These are phyloP conservation scores for Heterodera schachtii DNA, from an alignment of 1,140 invertebrate species.

Conservation along the genomic window DNA sequence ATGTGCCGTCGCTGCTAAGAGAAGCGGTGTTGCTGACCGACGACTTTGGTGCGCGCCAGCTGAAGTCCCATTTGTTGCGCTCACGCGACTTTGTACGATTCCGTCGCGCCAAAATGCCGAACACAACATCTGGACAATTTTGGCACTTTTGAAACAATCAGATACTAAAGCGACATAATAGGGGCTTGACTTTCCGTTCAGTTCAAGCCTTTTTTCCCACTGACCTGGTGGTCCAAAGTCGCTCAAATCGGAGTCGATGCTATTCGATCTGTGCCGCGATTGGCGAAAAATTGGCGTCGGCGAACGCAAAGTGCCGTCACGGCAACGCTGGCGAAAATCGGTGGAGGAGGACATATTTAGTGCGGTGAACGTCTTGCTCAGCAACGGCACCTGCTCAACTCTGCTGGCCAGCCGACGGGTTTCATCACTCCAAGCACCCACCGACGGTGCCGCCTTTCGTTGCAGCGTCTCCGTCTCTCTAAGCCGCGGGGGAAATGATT, in stretches of 20 bases:
- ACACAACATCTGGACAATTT: not conserved
- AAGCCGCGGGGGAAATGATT: not conserved
- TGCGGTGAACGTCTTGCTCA: slow-evolving; percentile 27
- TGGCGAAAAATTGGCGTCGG: slow-evolving; percentile 16
- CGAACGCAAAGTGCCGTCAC: slow-evolving; percentile 1
- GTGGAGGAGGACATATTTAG: not conserved
- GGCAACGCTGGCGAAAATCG: not conserved
- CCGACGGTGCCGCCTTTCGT: not conserved
- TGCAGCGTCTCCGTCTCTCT: not conserved
- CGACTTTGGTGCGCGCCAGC: not conserved
- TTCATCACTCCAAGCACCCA: not conserved
- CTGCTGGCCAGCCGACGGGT: not conserved
- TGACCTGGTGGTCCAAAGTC: slow-evolving; percentile 7
- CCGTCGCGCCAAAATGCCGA: not conserved
- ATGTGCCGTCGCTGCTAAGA: not conserved
- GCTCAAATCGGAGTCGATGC: slow-evolving; percentile 22
- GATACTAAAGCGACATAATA: too few relatives aligned
- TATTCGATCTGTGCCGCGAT: not conserved
- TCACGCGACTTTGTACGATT: not conserved
- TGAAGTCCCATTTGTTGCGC: slow-evolving; percentile 10
- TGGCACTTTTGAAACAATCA: too few relatives aligned
- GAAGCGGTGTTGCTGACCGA: too few relatives aligned
- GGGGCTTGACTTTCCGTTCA: too few relatives aligned
- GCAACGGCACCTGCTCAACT: not conserved
- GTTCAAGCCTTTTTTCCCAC: too few relatives aligned